phyloP scores from a whole-genome alignment of 1,140 invertebrate genomes.

The Magallana angulata region DNA sequence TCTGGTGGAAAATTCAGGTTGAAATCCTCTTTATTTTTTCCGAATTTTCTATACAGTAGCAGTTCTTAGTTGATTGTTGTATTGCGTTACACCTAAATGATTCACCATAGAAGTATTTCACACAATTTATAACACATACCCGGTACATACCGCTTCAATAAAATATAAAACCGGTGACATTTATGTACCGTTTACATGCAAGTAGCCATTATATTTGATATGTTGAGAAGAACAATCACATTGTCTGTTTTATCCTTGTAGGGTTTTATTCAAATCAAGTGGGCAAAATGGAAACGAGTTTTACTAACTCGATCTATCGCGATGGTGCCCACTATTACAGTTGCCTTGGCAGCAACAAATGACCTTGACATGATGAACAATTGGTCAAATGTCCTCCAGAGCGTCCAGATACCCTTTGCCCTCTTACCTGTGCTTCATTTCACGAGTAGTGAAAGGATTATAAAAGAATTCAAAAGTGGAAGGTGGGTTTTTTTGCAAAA shows the following conservation, averaged over 20 bases:
- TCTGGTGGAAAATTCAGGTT: too few species aligned
- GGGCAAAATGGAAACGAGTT: constrained; percentile 93
- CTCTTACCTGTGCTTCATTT: constrained; percentile 92
- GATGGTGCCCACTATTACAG: constrained; percentile 91
- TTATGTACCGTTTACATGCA: too few species aligned
- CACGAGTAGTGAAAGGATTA: constrained; percentile 89
- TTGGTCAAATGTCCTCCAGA: constrained; percentile 92
- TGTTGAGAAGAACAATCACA: too few species aligned
- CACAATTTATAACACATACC: too few species aligned
- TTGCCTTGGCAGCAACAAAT: constrained; percentile 87
- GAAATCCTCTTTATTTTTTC: too few species aligned
- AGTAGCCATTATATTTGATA: too few species aligned
- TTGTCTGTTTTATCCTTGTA: constrained; percentile 69
- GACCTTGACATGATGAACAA: constrained; percentile 92
- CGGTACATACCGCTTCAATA: too few species aligned
- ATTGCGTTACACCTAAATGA: too few species aligned
- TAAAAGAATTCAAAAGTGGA: constrained; percentile 81
- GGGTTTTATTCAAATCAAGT: constrained; percentile 92
- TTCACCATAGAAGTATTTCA: too few species aligned
- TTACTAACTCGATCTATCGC: constrained; percentile 92
- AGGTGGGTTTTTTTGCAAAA: constrained; percentile 56
- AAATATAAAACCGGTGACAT: too few species aligned
- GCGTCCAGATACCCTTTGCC: constrained; percentile 85
- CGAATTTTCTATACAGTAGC: too few species aligned
- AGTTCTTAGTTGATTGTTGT: too few species aligned